Percentiles rank a stretch among this genome's conserved stretches.
These are phyloP conservation scores for Hirundo rustica DNA, from an alignment of 2,797 vertebrate genomes.

Conservation along the genomic window DNA sequence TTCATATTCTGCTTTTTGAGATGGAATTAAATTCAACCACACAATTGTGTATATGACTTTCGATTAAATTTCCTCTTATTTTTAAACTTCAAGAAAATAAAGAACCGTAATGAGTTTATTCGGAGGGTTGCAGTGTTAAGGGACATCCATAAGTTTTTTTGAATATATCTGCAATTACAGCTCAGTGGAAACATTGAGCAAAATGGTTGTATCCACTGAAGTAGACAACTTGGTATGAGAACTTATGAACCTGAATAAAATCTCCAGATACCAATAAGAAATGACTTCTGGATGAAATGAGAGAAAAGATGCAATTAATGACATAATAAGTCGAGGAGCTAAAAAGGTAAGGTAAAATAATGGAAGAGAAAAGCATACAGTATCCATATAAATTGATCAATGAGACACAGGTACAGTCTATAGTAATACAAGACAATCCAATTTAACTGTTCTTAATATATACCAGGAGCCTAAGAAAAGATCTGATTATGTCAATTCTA, in stretches of 20 bases:
- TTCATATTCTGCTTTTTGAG: not conserved
- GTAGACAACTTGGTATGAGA: not conserved
- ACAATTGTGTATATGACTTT: not conserved
- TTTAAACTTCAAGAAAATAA: not conserved
- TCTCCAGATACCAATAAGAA: not conserved
- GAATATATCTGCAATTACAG: not conserved
- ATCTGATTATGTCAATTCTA: not conserved
- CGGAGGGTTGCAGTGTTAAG: not conserved
- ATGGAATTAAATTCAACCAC: not conserved
- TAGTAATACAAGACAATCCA: not conserved
- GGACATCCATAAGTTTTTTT: not conserved
- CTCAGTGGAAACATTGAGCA: not conserved
- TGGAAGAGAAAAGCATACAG: not conserved
- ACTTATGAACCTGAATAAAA: not conserved
- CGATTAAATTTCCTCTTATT: not conserved
- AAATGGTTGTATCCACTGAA: not conserved
- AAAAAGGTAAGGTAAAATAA: not conserved
- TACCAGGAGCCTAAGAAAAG: not conserved
- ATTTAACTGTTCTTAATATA: not conserved
- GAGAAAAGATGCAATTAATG: not conserved
- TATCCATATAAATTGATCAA: not conserved
- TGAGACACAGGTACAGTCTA: not conserved
- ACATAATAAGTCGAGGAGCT: not conserved
- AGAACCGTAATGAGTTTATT: not conserved
- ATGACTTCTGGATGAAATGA: not conserved